These are phyloP conservation scores for Charadrius vociferus DNA, from an alignment of 2,113 vertebrate genomes.

Conservation along the genomic window DNA sequence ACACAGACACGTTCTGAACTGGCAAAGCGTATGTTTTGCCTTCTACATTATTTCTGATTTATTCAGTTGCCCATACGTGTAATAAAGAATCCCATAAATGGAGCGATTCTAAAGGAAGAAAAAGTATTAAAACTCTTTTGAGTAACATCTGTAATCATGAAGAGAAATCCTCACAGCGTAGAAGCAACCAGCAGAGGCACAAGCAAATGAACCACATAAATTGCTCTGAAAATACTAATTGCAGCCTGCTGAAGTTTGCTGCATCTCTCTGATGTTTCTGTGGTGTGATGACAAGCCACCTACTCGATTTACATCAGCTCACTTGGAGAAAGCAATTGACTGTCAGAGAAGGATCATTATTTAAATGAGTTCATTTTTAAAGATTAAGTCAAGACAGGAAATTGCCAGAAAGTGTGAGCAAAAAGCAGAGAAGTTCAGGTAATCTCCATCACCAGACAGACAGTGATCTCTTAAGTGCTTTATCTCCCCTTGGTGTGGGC, in stretches of 20 bases:
- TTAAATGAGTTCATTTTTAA: constrained; percentile 41
- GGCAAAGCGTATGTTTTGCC: not conserved
- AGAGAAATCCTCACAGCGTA: not conserved
- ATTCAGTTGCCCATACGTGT: not conserved
- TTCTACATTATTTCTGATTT: constrained; percentile 4
- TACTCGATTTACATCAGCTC: constrained; percentile 24
- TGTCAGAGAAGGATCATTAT: constrained; percentile 46
- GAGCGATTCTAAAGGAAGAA: not conserved
- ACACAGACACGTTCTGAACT: not conserved
- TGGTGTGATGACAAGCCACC: constrained; percentile 26
- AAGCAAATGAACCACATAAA: not conserved
- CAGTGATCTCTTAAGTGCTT: not conserved
- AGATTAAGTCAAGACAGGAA: constrained; percentile 47
- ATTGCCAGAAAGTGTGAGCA: constrained; percentile 23
- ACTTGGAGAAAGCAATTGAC: constrained; percentile 34
- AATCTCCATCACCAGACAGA: not conserved
- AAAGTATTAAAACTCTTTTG: not conserved
- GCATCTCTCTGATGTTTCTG: not conserved
- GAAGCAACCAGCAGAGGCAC: not conserved
- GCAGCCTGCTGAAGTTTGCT: constrained; percentile 8
- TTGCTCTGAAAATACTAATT: constrained; percentile 12
- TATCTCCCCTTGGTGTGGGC: not conserved
- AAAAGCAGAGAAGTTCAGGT: constrained; percentile 14
- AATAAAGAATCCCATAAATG: not conserved
- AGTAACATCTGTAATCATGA: not conserved